phyloP scores from a whole-genome alignment of 2,797 vertebrate genomes.

The Sebastolobus altivelis region DNA sequence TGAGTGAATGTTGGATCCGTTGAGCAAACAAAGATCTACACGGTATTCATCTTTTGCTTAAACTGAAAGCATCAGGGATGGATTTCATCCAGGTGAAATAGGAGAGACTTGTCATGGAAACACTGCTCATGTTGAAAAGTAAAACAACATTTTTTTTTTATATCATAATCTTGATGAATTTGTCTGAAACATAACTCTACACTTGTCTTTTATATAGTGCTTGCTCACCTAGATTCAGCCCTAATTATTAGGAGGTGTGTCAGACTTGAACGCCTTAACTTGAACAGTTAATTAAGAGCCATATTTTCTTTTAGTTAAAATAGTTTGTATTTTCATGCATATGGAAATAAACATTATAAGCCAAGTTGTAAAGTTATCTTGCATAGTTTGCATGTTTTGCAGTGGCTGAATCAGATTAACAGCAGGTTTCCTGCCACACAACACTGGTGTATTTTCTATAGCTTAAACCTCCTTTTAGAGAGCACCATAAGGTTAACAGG shows the following conservation, averaged over 20 bases:
- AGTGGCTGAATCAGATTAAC: background rate
- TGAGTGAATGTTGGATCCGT: slow-evolving; percentile 23
- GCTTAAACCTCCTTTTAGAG: background rate
- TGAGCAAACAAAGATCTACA: slow-evolving; percentile 14
- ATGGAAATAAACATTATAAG: background rate
- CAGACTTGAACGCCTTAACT: background rate
- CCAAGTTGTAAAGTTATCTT: background rate
- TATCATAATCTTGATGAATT: background rate
- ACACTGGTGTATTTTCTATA: background rate
- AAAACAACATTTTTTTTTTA: background rate
- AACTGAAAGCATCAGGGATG: slow-evolving; percentile 14
- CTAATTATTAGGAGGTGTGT: background rate
- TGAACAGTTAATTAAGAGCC: background rate
- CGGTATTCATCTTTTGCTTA: slow-evolving; percentile 8
- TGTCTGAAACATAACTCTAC: background rate
- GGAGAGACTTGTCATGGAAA: slow-evolving; percentile 18
- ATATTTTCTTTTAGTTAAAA: slow-evolving; percentile 11
- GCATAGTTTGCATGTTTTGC: slow-evolving; percentile 18
- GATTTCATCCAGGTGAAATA: slow-evolving; percentile 5
- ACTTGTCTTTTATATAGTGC: background rate
- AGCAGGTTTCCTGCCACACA: background rate
- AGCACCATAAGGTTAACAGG: background rate
- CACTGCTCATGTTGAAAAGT: background rate
- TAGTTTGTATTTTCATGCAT: background rate
- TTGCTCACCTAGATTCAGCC: background rate